Percentiles rank a stretch among this genome's conserved stretches.
These are phyloP conservation scores for Sarcophaga rosellei DNA, from an alignment of 2,888 invertebrate species.

Conservation along the genomic window DNA sequence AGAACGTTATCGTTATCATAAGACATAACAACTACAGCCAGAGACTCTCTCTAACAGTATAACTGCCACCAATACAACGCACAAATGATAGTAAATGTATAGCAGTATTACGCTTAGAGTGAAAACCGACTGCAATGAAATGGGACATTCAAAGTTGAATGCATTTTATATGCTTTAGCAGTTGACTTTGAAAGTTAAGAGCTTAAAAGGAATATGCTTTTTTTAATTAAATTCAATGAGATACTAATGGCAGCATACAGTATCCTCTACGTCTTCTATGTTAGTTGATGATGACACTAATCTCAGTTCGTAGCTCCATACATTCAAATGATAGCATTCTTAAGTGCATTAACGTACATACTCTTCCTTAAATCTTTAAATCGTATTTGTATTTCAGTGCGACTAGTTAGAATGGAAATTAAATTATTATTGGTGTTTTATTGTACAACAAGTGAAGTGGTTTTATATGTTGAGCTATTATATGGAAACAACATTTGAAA, in stretches of 20 bases:
- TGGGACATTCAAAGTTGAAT: slow-evolving; percentile 2
- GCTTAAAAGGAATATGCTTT: slow-evolving; percentile 25
- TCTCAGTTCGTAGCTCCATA: background rate
- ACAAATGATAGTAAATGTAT: background rate
- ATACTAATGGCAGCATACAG: slow-evolving; percentile 35
- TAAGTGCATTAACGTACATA: background rate
- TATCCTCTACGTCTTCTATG: background rate
- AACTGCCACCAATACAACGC: background rate
- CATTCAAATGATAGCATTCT: background rate
- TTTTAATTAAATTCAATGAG: slow-evolving; percentile 47
- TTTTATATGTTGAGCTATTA: background rate
- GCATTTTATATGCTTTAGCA: slow-evolving; percentile 3
- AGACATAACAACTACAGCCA: background rate
- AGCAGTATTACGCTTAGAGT: background rate
- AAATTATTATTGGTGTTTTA: background rate
- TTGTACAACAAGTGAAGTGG: background rate
- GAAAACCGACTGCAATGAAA: background rate
- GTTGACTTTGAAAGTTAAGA: slow-evolving; percentile 45
- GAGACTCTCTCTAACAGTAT: background rate
- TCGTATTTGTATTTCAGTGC: background rate
- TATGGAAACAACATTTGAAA: too few relatives aligned
- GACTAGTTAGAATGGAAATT: background rate
- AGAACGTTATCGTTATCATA: background rate
- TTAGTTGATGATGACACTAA: slow-evolving; percentile 13
- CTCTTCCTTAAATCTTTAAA: background rate